Base-by-base conservation (phyloP, 2,888 invertebrate genomes). In the Apantesis nais region DNA sequence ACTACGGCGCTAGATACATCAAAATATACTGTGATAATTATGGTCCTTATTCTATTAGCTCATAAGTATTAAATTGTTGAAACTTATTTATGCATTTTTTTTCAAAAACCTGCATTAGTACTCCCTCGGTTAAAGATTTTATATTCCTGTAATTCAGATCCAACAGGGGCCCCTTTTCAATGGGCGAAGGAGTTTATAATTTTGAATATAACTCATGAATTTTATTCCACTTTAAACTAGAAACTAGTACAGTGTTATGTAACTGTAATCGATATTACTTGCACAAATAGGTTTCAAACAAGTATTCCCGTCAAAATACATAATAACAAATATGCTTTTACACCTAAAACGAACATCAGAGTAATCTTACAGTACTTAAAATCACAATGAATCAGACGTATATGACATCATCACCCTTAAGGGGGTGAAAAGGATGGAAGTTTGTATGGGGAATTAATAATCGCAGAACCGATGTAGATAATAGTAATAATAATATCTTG, bases 81-180 rank as follows among this genome's bases (percentile, higher is more conserved):
- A 68, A 31, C 41, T 41, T 16, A 55, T 68, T 41, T 66, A 39
- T 29, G 37, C 37, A 48, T 31, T 31, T 64, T 64, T 25, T 62
- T 41, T 11, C 9, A 39, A 8, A 39, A 39, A 2, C 39, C 39
- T 39, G 9, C 11, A 39, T 12, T 39, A 39, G 39, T 11, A 39
- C 11, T 12, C 39, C 2, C 39, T 39, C 11, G 12, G 12, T 1
- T 39, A 5, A 34, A 34, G 34, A 34, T 34, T n/a, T n/a, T 34
- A 34, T 34, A 5, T 34, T 34, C 34, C 2, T 34, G 34, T 34
- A 7, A 48, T 48, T 22, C 44, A 16, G 5, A 44, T 16, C 19
- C 19, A 5, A 44, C 19, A 41, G 16, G 48, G 7, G 1, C 14
- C 41, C 16, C 16, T 22, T 22, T 52, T 52, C 22, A 52, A 52